Evolutionary conservation across 92 coral and sea anemone species (phyloP), one percentile per base, ranked within the genome.

Genomic region (Porites cylindrica): DNA sequence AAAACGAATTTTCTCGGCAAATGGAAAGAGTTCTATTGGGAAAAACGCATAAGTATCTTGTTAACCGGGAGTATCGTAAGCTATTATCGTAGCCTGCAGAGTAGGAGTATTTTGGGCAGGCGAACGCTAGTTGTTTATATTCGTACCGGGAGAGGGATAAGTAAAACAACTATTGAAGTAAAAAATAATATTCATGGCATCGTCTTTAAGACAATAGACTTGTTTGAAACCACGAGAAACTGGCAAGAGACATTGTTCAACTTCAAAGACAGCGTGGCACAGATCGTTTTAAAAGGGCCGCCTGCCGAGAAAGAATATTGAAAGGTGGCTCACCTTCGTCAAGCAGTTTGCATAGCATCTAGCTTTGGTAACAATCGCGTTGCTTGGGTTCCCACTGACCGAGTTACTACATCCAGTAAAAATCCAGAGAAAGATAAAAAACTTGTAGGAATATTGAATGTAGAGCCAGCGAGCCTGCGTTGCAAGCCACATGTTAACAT

Each of bases 281-380:
- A 26, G 32, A 63, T 38, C 47, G 47, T 38, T 38, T 38, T 38
- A 38, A 38, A 38, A 4, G 5, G 47, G 47, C 17, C 61, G 61
- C 12, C 12, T 14, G 11, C 8, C 13, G 11, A 10, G 61, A 14
- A 10, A 78, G 82, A n/a, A 78, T 64, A 43, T 78, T 50, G 59
- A 51, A 69, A 66, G 51, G 32, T 12, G 6, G 18, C 83, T 82
- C 61, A 88, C 91, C 91, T 52, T 17, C 1, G 88, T 76, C 9
- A 88, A 54, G 65, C 91, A 88, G 88, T 88, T 88, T n/a, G 91
- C 88, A 50, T 88, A 88, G 18, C 91, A 88, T 67, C 91, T 64
- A 52, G 91, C 91, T 69, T 76, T 82, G 16, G 29, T 66, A 1
- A 88, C 66, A 12, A 78, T 58, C 14, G 75, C 47, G 4, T n/a